Base-by-base conservation (phyloP, 2,797 vertebrate species). In the Spizella passerina region DNA sequence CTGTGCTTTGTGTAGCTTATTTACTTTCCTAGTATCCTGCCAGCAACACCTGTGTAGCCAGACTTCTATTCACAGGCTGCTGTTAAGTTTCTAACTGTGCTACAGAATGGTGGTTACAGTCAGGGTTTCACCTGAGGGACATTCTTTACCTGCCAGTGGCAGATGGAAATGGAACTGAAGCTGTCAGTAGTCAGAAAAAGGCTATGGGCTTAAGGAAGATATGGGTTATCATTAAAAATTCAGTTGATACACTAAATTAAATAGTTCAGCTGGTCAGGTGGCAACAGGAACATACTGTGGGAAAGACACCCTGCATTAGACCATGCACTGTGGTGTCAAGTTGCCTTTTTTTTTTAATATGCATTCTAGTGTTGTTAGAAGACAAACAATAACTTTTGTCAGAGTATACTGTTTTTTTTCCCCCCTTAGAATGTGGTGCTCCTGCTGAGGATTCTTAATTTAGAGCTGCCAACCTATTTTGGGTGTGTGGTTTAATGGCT, bases 401-500 rank as follows among this genome's bases (percentile, higher is more conserved):
- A 24, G 34, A 79, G 14, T 47, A 6, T 70, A 4, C 8, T 29
- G 46, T 1, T 22, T 4, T 22, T 4, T 11, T 19, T 11, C 0
- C 0, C 1, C 7, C 2, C 7, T 7, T 17, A 63, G 27, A 5
- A 4, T 59, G 8, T 44, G 38, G 6, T 63, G 9, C 18, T 82
- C 0, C 49, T 76, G 32, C 9, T 81, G 29, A 61, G 22, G 32
- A 15, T 46, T 81, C 10, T 38, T 70, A 66, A 7, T 55, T 80
- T 53, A 16, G 14, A 23, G 36, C 50, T 93, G 32, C 32, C 32
- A 39, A 0, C 3, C 30, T 56, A 1, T 75, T 81, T 82, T 9
- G n/a, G 17, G 5, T 52, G 4, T 19, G 10, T 75, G 27, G 9
- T 50, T 77, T 77, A 63, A 71, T 53, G 63, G 2, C 34, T 77